These are phyloP conservation scores for Agrochola circellaris DNA, from an alignment of 2,888 invertebrate genomes.

Conservation along the genomic window DNA sequence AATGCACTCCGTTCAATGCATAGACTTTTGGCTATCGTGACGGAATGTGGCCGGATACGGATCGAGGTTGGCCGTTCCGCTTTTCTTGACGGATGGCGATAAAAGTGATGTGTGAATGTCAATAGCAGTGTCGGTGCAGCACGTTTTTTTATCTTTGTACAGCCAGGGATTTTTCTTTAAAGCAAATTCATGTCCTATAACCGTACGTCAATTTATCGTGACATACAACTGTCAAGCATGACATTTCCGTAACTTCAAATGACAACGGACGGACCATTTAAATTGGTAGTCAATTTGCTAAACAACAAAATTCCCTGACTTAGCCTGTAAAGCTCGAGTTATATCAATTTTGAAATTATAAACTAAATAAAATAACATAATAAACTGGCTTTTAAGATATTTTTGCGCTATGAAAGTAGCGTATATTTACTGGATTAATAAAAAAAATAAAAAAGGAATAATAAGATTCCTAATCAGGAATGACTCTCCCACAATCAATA, in stretches of 20 bases:
- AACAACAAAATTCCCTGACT: neutral
- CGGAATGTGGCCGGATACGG: slow-evolving; percentile 50
- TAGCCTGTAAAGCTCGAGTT: neutral
- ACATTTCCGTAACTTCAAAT: too few relatives aligned
- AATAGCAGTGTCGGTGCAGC: slow-evolving; percentile 30
- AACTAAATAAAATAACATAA: neutral
- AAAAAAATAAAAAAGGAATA: neutral
- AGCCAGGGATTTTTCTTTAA: too few relatives aligned
- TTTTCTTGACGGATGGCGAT: slow-evolving; percentile 42
- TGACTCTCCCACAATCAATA: neutral
- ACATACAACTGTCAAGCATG: neutral
- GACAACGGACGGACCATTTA: too few relatives aligned
- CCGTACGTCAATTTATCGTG: neutral
- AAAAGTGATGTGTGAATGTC: slow-evolving; percentile 55
- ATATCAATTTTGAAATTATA: neutral
- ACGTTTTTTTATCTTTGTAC: slow-evolving; percentile 2
- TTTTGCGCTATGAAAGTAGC: too few relatives aligned
- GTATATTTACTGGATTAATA: neutral
- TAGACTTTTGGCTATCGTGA: slow-evolving; percentile 56
- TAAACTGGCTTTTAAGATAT: neutral
- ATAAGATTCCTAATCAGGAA: too few relatives aligned
- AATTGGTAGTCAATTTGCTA: neutral
- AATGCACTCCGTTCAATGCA: slow-evolving; percentile 43
- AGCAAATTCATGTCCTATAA: neutral
- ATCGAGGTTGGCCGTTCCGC: slow-evolving; percentile 55